Percentiles rank a stretch among this genome's conserved stretches.
Conservation (phyloP, 2,797 vertebrate species). For the Eulemur coronatus region DNA sequence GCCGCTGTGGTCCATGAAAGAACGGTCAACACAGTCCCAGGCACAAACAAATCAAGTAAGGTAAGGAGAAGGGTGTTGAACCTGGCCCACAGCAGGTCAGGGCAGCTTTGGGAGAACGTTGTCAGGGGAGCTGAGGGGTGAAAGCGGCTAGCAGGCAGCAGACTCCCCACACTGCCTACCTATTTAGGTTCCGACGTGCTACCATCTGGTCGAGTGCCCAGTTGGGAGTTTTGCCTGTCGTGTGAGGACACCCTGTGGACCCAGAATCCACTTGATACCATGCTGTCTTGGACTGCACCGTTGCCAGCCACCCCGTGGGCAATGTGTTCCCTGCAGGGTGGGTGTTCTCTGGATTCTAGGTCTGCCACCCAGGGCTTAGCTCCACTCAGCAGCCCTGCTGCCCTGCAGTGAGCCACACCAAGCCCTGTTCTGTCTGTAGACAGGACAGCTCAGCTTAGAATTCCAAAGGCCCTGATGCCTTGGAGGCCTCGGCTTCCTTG, state of each 20-base stretch:
- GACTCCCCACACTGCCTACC: not conserved
- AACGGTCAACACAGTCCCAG: not conserved
- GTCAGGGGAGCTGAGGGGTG: not conserved
- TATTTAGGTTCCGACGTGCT: not conserved
- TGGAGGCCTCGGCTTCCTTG: not conserved
- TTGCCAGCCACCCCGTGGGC: not conserved
- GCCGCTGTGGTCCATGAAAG: not conserved
- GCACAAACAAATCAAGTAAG: not conserved
- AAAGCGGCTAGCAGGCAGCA: not conserved
- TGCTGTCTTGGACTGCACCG: not conserved
- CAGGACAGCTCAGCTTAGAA: not conserved
- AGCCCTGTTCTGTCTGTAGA: not conserved
- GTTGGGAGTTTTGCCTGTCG: not conserved
- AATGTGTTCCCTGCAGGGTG: not conserved
- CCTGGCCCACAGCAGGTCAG: not conserved
- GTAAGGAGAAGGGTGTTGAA: not conserved
- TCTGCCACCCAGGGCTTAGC: not conserved
- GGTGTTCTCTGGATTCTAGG: not conserved
- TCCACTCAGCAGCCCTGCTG: not conserved
- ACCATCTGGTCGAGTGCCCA: not conserved
- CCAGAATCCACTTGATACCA: no score
- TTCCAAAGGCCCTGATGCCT: not conserved
- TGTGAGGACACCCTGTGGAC: not conserved
- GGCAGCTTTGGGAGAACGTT: not conserved
- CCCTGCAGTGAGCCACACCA: not conserved